phyloP scores from a whole-genome alignment of 2,797 vertebrate species.

The Uromys caudimaculatus region DNA sequence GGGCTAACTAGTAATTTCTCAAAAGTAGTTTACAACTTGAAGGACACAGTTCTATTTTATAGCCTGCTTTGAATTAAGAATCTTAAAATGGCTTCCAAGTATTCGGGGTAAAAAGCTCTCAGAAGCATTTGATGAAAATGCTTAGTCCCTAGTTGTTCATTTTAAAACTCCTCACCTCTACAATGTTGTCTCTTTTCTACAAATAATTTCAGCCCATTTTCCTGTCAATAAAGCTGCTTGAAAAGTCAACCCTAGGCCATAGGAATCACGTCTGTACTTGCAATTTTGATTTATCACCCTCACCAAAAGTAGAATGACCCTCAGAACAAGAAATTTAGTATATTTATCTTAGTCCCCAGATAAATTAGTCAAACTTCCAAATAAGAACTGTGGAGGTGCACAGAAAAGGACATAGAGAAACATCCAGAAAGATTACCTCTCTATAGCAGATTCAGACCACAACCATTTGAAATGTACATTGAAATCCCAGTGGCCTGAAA shows the following conservation, averaged over 20 bases:
- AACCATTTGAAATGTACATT: neutral
- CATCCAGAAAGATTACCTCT: neutral
- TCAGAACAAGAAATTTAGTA: neutral
- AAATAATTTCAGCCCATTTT: neutral
- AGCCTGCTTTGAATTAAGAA: neutral
- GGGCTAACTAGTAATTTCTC: neutral
- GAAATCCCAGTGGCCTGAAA: neutral
- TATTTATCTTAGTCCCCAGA: neutral
- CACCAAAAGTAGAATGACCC: neutral
- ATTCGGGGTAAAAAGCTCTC: neutral
- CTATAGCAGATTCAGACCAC: neutral
- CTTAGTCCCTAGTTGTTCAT: neutral
- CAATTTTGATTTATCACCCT: neutral
- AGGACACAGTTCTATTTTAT: neutral
- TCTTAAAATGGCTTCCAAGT: neutral
- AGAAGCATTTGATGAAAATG: neutral
- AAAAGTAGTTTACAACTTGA: neutral
- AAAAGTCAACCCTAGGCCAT: neutral
- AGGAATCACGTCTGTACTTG: neutral
- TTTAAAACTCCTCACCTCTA: neutral
- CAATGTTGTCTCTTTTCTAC: neutral
- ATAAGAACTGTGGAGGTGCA: neutral
- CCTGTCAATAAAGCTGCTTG: neutral
- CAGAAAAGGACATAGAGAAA: neutral
- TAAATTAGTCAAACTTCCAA: neutral